Evolutionary conservation across 1,140 invertebrate species (phyloP).

Genomic region (Eriocheir sinensis): DNA sequence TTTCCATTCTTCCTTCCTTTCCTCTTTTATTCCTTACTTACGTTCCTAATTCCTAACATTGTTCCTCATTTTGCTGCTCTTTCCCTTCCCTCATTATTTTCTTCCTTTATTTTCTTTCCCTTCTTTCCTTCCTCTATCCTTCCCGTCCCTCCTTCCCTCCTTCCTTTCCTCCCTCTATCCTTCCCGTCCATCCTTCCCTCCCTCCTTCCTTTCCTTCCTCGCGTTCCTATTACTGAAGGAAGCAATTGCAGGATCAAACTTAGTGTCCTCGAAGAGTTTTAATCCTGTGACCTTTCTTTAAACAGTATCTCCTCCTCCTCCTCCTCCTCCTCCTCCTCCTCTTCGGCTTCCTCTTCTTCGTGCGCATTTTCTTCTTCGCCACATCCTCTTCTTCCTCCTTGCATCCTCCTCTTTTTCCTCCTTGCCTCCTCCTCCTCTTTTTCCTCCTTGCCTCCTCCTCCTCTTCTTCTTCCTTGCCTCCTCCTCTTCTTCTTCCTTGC

Average conservation of each 20-base stretch:
- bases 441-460: neutral
- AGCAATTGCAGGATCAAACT: too few species aligned
- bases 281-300: too few species aligned
- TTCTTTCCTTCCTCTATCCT: neutral
- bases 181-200: neutral
- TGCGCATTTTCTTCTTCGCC: neutral
- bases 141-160: neutral
- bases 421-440: neutral
- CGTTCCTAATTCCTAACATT: too few species aligned
- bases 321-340: neutral
- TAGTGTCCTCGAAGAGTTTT: too few species aligned
- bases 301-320: slow-evolving; percentile 27
- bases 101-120: neutral
- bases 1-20: too few species aligned
- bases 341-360: neutral
- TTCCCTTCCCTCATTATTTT: too few species aligned
- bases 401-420: neutral
- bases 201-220: neutral
- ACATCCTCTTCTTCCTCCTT: neutral
- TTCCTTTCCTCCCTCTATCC: neutral
- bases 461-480: neutral
- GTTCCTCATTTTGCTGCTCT: too few species aligned
- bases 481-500: neutral
- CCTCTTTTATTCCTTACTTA: too few species aligned
- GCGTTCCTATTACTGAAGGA: too few species aligned